phyloP scores from a whole-genome alignment of 2,888 invertebrate species.

The Diarsia rubi region DNA sequence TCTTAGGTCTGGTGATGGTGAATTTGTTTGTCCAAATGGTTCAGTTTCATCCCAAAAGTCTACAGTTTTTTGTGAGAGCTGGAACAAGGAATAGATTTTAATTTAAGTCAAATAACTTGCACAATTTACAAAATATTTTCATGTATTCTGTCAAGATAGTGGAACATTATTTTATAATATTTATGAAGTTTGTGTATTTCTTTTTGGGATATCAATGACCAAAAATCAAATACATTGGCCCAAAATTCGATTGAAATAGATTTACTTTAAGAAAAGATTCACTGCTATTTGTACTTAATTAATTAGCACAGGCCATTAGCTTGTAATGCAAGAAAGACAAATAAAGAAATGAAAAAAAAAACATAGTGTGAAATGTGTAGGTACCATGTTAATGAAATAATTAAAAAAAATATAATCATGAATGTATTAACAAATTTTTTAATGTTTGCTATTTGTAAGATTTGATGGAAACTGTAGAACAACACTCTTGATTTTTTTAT shows the following conservation, averaged over 20 bases:
- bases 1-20: slow-evolving; percentile 80
- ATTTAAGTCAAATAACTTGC: too few species aligned
- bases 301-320: background rate
- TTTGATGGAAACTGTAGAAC: background rate
- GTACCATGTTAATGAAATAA: background rate
- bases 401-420: background rate
- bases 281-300: background rate
- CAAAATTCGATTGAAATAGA: background rate
- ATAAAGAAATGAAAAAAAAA: too few species aligned
- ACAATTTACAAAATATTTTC: background rate
- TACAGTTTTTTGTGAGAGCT: slow-evolving; percentile 71
- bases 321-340: background rate
- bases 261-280: background rate
- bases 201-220: background rate
- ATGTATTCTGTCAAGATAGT: background rate
- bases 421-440: background rate
- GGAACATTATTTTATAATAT: background rate
- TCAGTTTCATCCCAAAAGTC: slow-evolving; percentile 86
- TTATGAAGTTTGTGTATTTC: background rate
- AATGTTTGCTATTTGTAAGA: background rate
- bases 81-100: slow-evolving; percentile 34
- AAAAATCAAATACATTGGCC: background rate
- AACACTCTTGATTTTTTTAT: background rate
- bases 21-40: slow-evolving; percentile 78
- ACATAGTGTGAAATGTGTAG: background rate